A percentile compares a stretch with the other conserved stretches of the same genome.
phyloP scores from a whole-genome alignment of 2,797 vertebrate genomes.

The Acrossocheilus fasciatus region DNA sequence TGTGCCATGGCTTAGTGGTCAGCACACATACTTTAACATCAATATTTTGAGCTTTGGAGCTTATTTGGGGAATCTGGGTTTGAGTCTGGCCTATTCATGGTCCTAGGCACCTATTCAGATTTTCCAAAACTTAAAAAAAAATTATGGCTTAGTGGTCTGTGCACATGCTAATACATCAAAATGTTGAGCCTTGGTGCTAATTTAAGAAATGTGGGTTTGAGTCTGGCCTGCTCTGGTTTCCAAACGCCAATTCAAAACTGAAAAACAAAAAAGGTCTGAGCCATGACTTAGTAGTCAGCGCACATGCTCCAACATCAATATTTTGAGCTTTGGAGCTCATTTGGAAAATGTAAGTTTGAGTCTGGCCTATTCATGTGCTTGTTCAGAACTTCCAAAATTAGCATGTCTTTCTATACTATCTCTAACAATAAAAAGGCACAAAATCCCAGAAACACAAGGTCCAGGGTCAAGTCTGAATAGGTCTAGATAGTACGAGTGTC shows the following conservation, averaged over 20 bases:
- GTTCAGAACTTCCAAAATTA: not conserved
- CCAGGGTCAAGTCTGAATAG: not conserved
- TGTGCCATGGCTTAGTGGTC: not conserved
- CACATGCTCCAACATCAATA: not conserved
- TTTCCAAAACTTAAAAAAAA: not conserved
- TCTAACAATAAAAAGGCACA: not conserved
- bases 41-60: not conserved
- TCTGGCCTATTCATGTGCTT: not conserved
- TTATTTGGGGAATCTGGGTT: not conserved
- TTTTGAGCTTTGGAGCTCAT: not conserved
- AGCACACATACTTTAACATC: not conserved
- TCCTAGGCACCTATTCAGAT: not conserved
- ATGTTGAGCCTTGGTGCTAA: not conserved
- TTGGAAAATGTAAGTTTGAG: not conserved
- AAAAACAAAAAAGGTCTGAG: not conserved
- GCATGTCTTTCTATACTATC: not conserved
- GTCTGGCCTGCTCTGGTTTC: not conserved
- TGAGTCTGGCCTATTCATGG: not conserved
- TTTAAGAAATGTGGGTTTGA: not conserved
- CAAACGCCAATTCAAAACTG: not conserved
- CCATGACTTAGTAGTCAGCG: not conserved
- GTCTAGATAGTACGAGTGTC: not conserved
- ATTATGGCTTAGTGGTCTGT: not conserved
- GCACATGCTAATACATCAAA: not conserved
- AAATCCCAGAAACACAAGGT: not conserved